Evolutionary conservation across 2,113 vertebrate genomes (phyloP), one percentile per base, ranked within the genome.

Genomic region (Stegastes partitus): DNA sequence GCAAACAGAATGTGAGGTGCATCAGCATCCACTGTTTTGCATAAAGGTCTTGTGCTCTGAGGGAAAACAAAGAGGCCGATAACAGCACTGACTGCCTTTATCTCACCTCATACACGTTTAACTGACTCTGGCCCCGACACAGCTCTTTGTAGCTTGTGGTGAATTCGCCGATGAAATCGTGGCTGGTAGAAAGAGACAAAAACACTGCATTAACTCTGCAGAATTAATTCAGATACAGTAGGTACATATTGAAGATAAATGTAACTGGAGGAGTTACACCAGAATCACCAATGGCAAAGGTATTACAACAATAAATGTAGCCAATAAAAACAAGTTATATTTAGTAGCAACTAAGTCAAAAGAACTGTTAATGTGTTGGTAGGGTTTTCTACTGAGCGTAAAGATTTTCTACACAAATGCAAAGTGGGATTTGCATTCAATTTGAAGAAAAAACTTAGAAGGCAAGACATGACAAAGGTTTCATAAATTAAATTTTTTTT

Each of bases 111-210:
- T 96, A 96, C 70, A 96, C 93, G 12, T 97, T 98, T 90, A 97
- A 93, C 56, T 95, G 96, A 87, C 92, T 97, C 88, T 97, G 96
- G 14, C 97, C 96, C 0, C 95, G 95, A 2, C 97, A 96, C 73
- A 99, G 92, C 68, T 97, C 97, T 86, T 96, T 95, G 94, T 96
- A 98, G 92, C 96, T 98, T 70, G 96, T 97, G 79, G 95, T 97
- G 88, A 98, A 98, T 91, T 98, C 97, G 2, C 97, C 97, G 1
- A 99, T 99, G 94, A 99, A 98, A 88, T 99, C 97, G 0, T 99
- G 97, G 92, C 97, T 99, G 93, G 1, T 87, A 83, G 44, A 56
- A 26, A 68, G 28, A 77, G 51, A 79, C 34, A 82, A 49, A 51
- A 64, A 74, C n/a, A 54, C 1, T 45, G 26, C 45, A 66, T 79